Base-by-base conservation (phyloP, 2,888 invertebrate genomes). In the Penaeus monodon region DNA sequence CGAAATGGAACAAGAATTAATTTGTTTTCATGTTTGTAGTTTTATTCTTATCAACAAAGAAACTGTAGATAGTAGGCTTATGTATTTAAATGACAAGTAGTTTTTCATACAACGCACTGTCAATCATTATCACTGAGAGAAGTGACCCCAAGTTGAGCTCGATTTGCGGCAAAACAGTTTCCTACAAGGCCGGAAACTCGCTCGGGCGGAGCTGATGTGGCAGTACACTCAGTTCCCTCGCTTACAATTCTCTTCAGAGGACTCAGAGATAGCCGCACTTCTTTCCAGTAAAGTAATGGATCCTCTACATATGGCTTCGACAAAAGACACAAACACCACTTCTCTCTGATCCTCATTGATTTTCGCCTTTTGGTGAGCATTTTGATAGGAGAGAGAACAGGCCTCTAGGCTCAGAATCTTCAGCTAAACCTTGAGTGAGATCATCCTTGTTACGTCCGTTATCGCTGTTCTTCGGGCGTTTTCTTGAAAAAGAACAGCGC, bases 261-360 rank as follows among this genome's bases (percentile, higher is more conserved):
- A 49, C 49, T 20, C 44, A 77, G 14, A 77, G 24, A 70, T 70
- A 20, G 38, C 44, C 57, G 24, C 44, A 49, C 49, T 49, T 76
- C 76, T 38, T 49, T 38, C 49, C 20, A 38, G 38, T 6, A 76
- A 20, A 76, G 76, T 38, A 38, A 20, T 6, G 38, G 22, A 76
- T 76, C 38, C 1, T 7, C 68, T 6, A 0, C 2, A 68, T 4
- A 68, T n/a, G 8, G 68, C 68, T 8, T 68, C 68, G 20, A 68
- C 76, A 49, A 33, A 76, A 49, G 76, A 76, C 76, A 8, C 76
- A 33, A 12, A 76, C 33, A 10, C 68, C 22, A 20, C 76, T 14
- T 76, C 38, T 38, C 24, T 76, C 33, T 76, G 49, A 76, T 76
- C 76, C 33, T 76, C 38, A 49, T 17, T 76, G 76, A 76, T 20